Percentiles rank a stretch among this genome's conserved stretches.
Evolutionary conservation across 1,140 invertebrate genomes (phyloP).

Genomic region (Apocrypta bakeri): DNA sequence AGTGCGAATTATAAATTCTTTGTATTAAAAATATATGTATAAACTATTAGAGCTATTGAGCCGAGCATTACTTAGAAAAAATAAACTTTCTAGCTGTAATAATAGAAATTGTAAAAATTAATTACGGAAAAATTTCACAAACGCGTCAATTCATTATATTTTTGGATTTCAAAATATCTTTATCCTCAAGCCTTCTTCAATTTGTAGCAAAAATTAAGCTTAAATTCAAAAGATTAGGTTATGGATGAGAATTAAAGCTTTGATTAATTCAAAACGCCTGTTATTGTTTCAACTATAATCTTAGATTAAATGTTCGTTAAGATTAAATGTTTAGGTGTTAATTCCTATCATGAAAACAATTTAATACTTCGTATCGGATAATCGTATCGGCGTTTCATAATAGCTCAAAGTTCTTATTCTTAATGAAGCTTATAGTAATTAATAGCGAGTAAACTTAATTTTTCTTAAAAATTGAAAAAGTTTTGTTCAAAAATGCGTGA

Average conservation of each 20-base stretch:
- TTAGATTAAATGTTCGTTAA: too few species aligned
- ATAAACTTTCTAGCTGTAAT: neutral
- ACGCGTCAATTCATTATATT: neutral
- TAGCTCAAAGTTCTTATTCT: neutral
- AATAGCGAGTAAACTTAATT: neutral
- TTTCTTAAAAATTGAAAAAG: slow-evolving; percentile 3
- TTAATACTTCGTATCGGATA: neutral
- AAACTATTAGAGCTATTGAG: neutral
- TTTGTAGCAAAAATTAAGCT: neutral
- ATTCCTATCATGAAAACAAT: too few species aligned
- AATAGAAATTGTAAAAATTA: neutral
- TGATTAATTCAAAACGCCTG: neutral
- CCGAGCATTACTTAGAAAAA: neutral
- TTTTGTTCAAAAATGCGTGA: neutral
- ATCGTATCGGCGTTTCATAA: neutral
- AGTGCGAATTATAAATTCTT: neutral
- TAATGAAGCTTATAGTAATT: neutral
- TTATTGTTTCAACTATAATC: neutral
- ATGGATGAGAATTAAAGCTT: neutral
- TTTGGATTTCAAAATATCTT: neutral
- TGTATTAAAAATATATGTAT: neutral
- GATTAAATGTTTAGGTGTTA: too few species aligned
- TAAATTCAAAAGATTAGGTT: neutral
- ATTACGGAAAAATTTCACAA: neutral
- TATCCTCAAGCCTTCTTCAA: neutral